Evolutionary conservation across 2,888 invertebrate genomes (phyloP).

Genomic region (Dioctria rufipes): DNA sequence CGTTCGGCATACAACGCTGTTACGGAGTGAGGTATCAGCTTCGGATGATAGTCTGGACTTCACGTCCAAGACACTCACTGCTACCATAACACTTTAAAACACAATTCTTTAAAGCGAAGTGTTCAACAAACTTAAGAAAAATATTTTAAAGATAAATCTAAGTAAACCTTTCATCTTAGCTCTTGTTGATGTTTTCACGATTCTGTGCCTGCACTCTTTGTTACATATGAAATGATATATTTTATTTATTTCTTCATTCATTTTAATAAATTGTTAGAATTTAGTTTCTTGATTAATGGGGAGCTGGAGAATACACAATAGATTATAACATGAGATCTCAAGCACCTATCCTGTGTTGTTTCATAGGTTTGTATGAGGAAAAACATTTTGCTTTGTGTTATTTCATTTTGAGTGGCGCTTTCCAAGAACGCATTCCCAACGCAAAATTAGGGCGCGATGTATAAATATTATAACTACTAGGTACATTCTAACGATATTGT

Average conservation of each 20-base stretch:
- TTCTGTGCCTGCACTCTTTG: neutral
- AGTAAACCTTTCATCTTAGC: neutral
- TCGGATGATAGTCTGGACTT: too few species aligned
- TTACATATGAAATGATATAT: neutral
- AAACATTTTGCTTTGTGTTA: neutral
- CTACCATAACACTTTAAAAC: too few species aligned
- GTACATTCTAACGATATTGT: too few species aligned
- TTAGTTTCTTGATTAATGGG: neutral
- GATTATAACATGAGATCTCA: neutral
- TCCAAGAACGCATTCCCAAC: neutral
- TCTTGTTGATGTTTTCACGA: neutral
- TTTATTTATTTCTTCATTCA: neutral
- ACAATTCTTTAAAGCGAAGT: too few species aligned
- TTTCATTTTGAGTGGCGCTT: neutral
- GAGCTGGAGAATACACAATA: neutral
- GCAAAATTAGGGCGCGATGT: neutral
- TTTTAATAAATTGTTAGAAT: neutral
- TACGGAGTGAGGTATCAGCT: too few species aligned
- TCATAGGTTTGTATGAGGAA: neutral
- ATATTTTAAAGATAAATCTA: neutral
- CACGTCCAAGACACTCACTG: too few species aligned
- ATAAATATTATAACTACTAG: neutral
- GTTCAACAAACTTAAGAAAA: neutral
- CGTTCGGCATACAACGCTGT: too few species aligned
- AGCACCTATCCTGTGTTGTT: neutral